These are phyloP conservation scores for Rhinogobio ventralis DNA, from an alignment of 2,797 vertebrate species.

Conservation along the genomic window DNA sequence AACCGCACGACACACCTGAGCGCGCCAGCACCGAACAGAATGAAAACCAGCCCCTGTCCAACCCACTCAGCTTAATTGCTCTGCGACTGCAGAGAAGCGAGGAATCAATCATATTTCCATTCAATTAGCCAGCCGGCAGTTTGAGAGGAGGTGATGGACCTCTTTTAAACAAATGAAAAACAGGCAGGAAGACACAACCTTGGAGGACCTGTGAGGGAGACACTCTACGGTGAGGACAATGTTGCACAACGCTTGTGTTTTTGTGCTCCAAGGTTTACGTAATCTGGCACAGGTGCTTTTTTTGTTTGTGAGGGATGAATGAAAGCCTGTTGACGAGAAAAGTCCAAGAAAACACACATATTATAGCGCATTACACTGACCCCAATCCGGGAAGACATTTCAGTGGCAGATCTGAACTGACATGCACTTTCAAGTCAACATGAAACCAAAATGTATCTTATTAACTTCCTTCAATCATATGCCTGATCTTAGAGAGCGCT, in stretches of 20 bases:
- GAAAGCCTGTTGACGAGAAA: constrained; percentile 16
- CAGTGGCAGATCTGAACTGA: constrained; percentile 10
- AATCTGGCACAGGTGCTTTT: constrained; percentile 37
- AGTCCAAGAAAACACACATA: constrained; percentile 24
- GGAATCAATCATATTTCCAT: constrained; percentile 68
- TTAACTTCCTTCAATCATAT: not conserved
- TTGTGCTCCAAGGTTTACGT: constrained; percentile 43
- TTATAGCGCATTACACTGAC: constrained; percentile 8
- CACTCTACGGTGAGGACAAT: constrained; percentile 14
- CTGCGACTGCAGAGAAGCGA: constrained; percentile 38
- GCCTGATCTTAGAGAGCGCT: not conserved
- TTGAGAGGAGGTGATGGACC: constrained; percentile 60
- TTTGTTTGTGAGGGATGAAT: constrained; percentile 11
- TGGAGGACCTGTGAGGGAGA: constrained; percentile 47
- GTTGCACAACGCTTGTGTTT: constrained; percentile 44
- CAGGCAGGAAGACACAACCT: constrained; percentile 56
- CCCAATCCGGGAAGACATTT: constrained; percentile 1
- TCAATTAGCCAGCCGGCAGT: constrained; percentile 61
- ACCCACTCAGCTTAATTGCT: constrained; percentile 62
- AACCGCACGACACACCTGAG: not conserved
- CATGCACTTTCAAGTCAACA: not conserved
- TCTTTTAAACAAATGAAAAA: constrained; percentile 66
- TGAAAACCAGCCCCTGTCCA: constrained; percentile 16
- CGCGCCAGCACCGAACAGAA: constrained; percentile 22
- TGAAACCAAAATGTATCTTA: not conserved